Percentiles rank a stretch among this genome's conserved stretches.
These are phyloP conservation scores for Sphaeramia orbicularis DNA, from an alignment of 2,797 vertebrate genomes.

Conservation along the genomic window DNA sequence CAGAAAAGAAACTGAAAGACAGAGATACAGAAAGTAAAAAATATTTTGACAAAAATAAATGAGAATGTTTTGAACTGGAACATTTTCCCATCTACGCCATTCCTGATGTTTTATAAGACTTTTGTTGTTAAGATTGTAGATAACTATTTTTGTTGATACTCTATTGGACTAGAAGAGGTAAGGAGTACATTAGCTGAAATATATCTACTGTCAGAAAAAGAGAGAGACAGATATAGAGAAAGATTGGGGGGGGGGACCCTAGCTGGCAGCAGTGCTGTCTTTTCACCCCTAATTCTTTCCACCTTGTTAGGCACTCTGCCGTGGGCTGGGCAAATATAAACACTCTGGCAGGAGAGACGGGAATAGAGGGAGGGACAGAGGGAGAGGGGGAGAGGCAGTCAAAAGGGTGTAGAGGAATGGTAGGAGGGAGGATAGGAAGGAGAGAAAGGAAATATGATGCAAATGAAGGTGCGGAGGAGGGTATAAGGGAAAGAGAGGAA, in stretches of 20 bases:
- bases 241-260: conserved; percentile 62
- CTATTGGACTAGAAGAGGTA: conserved; percentile 68
- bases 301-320: conserved; percentile 86
- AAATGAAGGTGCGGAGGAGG: conserved; percentile 29
- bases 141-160: conserved; percentile 63
- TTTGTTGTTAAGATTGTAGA: conserved; percentile 10
- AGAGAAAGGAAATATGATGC: conserved; percentile 21
- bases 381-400: conserved; percentile 26
- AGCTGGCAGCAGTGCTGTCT: conserved; percentile 82
- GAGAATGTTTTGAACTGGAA: neutral
- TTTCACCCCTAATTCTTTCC: conserved; percentile 86
- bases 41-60: neutral
- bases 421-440: conserved; percentile 1
- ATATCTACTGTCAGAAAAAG: conserved; percentile 76
- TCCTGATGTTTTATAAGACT: conserved; percentile 9
- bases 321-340: conserved; percentile 87
- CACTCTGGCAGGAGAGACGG: conserved; percentile 76
- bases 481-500: conserved; percentile 16
- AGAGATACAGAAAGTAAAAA: too few species aligned
- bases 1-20: too few species aligned
- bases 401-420: conserved; percentile 41
- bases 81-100: neutral
- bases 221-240: conserved; percentile 33
- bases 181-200: conserved; percentile 81
- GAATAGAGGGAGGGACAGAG: conserved; percentile 39